These are phyloP conservation scores for Poeciliopsis occidentalis DNA, from an alignment of 2,113 vertebrate species.

Conservation along the genomic window DNA sequence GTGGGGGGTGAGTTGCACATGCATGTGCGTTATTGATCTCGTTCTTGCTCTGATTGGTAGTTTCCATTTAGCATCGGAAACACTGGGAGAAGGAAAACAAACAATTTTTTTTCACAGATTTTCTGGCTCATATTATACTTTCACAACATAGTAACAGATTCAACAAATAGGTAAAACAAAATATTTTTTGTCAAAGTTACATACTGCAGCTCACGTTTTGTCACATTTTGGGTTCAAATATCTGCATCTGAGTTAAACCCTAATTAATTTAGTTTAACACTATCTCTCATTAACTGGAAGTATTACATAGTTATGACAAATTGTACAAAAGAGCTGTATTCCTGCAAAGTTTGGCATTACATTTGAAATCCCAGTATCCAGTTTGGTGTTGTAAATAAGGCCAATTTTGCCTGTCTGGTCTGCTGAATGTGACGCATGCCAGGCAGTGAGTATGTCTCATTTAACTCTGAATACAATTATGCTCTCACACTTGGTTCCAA, in stretches of 20 bases:
- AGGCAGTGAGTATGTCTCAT: conserved; percentile 25
- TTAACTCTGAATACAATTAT: conserved; percentile 27
- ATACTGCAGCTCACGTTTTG: no score
- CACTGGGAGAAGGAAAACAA: no score
- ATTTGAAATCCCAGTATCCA: conserved; percentile 35
- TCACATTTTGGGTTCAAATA: background rate
- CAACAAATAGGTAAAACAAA: no score
- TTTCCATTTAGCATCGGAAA: no score
- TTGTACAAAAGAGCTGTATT: conserved; percentile 25
- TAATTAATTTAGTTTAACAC: conserved; percentile 20
- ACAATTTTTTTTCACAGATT: no score
- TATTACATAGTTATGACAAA: conserved; percentile 34
- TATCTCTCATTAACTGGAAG: conserved; percentile 22
- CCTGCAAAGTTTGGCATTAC: conserved; percentile 29
- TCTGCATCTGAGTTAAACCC: conserved; percentile 1
- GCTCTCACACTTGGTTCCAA: conserved; percentile 37
- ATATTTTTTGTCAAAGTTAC: no score
- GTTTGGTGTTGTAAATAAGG: conserved; percentile 47
- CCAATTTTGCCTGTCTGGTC: conserved; percentile 46
- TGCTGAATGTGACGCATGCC: conserved; percentile 37
- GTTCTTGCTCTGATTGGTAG: no score
- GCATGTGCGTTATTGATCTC: no score
- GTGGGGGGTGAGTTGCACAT: no score
- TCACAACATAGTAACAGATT: no score
- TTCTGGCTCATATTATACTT: no score